These are phyloP conservation scores for Muscicapa striata DNA, from an alignment of 2,797 vertebrate genomes.

Conservation along the genomic window DNA sequence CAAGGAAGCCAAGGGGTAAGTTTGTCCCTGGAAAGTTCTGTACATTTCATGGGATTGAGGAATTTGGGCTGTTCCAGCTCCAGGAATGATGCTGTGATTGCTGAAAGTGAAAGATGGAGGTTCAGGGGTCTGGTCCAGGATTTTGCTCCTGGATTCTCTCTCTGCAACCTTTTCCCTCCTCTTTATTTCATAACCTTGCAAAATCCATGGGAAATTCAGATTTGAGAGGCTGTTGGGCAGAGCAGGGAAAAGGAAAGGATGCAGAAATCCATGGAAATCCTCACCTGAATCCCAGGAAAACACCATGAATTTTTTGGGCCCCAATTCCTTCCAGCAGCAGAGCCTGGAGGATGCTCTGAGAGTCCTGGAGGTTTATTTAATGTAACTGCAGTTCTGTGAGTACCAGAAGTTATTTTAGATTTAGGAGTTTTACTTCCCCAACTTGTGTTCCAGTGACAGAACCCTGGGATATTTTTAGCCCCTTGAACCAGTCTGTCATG, in stretches of 20 bases:
- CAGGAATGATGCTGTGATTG: neutral
- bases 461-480: neutral
- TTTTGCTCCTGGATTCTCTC: neutral
- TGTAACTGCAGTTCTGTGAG: neutral
- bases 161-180: neutral
- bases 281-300: neutral
- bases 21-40: constrained; percentile 8
- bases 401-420: neutral
- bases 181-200: neutral
- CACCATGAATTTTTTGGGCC: fast-evolving
- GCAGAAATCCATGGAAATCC: neutral
- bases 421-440: constrained; percentile 18
- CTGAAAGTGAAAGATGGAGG: fast-evolving
- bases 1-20: constrained; percentile 85
- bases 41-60: neutral
- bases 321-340: neutral
- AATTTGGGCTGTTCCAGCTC: neutral
- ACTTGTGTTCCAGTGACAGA: neutral
- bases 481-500: neutral
- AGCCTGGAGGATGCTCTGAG: neutral
- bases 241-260: neutral
- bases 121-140: neutral
- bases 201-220: neutral
- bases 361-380: neutral
- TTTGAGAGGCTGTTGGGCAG: neutral